A percentile compares a stretch with the other conserved stretches of the same genome.
phyloP scores from a whole-genome alignment of 2,888 invertebrate species.

The Phengaris arion region DNA sequence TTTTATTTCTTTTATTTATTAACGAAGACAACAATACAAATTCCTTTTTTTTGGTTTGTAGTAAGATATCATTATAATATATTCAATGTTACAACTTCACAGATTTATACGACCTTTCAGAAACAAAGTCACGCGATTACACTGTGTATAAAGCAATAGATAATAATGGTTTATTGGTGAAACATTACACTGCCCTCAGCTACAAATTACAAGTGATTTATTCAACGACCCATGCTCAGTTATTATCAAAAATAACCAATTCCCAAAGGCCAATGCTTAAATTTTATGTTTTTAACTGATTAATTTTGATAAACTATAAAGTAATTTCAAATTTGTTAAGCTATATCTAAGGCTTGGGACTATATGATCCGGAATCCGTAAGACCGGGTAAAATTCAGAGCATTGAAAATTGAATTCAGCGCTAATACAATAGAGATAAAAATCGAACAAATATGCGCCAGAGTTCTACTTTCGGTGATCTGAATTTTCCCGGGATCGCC shows the following conservation, averaged over 20 bases:
- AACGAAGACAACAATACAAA: too few species aligned
- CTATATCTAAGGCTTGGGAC: not conserved
- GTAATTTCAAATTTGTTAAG: not conserved
- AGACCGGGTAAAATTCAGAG: too few species aligned
- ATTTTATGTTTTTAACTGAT: not conserved
- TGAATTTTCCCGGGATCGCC: too few species aligned
- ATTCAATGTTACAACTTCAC: not conserved
- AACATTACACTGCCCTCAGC: not conserved
- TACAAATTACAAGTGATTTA: slow-evolving; percentile 17
- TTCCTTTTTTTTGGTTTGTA: too few species aligned
- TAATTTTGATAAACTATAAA: not conserved
- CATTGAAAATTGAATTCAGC: too few species aligned
- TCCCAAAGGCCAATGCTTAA: not conserved
- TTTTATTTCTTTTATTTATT: too few species aligned
- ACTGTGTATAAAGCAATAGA: slow-evolving; percentile 10
- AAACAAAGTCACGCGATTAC: not conserved
- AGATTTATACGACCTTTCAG: not conserved
- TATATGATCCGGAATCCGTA: too few species aligned
- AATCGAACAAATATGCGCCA: too few species aligned
- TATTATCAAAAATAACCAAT: slow-evolving; percentile 5
- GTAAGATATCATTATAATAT: too few species aligned
- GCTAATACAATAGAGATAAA: too few species aligned
- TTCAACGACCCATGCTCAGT: not conserved
- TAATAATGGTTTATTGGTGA: slow-evolving; percentile 1
- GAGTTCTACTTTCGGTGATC: too few species aligned